Conservation (phyloP, 53 echinoderm and acorn worm genomes). For the Patiria pectinifera region DNA sequence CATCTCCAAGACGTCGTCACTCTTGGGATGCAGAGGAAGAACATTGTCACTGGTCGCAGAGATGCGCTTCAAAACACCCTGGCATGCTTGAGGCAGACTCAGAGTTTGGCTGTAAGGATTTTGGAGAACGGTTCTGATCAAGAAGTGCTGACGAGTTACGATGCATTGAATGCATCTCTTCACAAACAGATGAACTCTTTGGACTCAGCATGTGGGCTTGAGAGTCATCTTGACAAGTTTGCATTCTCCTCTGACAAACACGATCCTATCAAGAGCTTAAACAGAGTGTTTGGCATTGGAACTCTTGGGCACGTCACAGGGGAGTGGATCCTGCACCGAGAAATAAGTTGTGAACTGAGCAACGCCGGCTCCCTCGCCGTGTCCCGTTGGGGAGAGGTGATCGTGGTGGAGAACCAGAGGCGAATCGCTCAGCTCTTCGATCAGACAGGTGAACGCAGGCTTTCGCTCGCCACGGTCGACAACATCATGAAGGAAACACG, state of each 20-base stretch:
- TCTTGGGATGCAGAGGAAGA: constrained; percentile 6
- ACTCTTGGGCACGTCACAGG: background rate
- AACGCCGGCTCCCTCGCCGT: background rate
- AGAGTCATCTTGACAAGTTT: background rate
- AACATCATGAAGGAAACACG: constrained; percentile 11
- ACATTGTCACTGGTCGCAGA: background rate
- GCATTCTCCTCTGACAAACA: background rate
- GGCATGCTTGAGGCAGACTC: constrained; percentile 5
- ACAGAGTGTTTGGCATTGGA: background rate
- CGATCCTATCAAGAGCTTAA: background rate
- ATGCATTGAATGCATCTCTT: background rate
- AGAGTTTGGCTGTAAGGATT: background rate
- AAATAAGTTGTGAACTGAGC: background rate
- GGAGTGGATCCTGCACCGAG: constrained; percentile 8
- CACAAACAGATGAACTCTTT: background rate
- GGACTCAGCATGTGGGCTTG: background rate
- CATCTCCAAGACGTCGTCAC: background rate
- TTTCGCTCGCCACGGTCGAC: background rate
- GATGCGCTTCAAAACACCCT: background rate
- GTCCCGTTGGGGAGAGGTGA: background rate
- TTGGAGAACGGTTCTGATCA: background rate
- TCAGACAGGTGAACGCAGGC: background rate
- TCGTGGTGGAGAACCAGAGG: constrained; percentile 26
- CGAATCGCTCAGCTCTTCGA: constrained; percentile 11
- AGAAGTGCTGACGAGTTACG: background rate